These are phyloP conservation scores for Oriolus oriolus DNA, from an alignment of 2,113 vertebrate species.

Conservation along the genomic window DNA sequence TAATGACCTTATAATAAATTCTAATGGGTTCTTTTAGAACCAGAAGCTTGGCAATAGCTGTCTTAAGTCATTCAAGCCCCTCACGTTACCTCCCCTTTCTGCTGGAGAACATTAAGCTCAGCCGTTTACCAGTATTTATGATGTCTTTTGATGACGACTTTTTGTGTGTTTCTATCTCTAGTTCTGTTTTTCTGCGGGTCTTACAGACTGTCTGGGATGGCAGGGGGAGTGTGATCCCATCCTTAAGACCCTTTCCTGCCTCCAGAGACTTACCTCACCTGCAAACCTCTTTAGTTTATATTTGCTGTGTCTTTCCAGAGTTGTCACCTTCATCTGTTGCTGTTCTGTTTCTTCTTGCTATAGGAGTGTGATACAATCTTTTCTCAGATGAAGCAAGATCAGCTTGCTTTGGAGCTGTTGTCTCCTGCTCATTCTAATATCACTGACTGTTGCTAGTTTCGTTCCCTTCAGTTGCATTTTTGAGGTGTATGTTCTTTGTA, in stretches of 20 bases:
- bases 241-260: not conserved
- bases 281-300: not conserved
- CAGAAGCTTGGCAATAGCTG: not conserved
- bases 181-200: not conserved
- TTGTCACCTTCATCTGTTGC: not conserved
- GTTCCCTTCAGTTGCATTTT: not conserved
- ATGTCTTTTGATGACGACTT: not conserved
- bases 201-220: not conserved
- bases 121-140: not conserved
- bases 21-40: not conserved
- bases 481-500: not conserved
- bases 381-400: not conserved
- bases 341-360: not conserved
- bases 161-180: rapidly evolving
- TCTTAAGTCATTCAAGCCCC: not conserved
- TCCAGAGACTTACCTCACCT: not conserved
- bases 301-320: rapidly evolving
- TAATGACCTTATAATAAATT: not conserved
- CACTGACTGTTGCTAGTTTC: not conserved
- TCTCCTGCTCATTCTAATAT: not conserved
- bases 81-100: not conserved
- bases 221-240: not conserved
- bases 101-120: not conserved
- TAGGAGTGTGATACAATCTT: not conserved
- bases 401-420: not conserved